Base-by-base conservation (phyloP, 2,797 vertebrate species). In the Catharus ustulatus region DNA sequence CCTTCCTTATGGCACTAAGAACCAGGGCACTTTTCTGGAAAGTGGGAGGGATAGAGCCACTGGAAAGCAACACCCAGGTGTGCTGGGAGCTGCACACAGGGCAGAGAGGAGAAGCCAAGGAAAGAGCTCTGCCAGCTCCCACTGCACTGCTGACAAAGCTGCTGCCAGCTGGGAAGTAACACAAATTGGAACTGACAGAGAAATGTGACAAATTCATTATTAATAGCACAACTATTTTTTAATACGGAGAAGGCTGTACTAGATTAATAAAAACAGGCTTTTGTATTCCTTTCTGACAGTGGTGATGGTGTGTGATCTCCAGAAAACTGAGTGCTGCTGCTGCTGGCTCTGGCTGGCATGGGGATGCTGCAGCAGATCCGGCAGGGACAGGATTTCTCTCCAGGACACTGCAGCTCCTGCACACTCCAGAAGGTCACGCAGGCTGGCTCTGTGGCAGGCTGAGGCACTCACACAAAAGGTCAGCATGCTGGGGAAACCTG, bases 121-220 rank as follows among this genome's bases (percentile, higher is more conserved):
- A 46, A 15, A 75, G 74, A 78, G 51, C 58, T 86, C 77, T 81
- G 83, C 74, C 86, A 90, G 74, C 62, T 84, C 71, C 26, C 51
- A 29, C 55, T 2, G 1, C 5, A 32, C 64, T 34, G 30, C 76
- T 84, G 80, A 78, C 62, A 87, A 59, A 93, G 62, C 42, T 58
- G 54, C 77, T 82, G 81, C 81, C 12, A 11, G 20, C 84, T 81
- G 76, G 59, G n/a, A 84, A 78, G 32, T 8, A 73, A 82, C 84
- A 34, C 83, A 84, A 78, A 95, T 80, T 74, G 82, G 57, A 95
- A 71, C 75, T 58, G 88, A 93, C 93, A 85, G 68, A 84, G 90
- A 95, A 90, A 92, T 68, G 72, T 92, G 89, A 87, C 34, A 92
- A 92, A 96, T 95, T 62, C 91, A 95, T 95, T 95, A 97, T 95